Percentiles rank a stretch among this genome's conserved stretches.
Evolutionary conservation across 2,797 vertebrate genomes (phyloP).

Genomic region (Hozukius guyotensis): DNA sequence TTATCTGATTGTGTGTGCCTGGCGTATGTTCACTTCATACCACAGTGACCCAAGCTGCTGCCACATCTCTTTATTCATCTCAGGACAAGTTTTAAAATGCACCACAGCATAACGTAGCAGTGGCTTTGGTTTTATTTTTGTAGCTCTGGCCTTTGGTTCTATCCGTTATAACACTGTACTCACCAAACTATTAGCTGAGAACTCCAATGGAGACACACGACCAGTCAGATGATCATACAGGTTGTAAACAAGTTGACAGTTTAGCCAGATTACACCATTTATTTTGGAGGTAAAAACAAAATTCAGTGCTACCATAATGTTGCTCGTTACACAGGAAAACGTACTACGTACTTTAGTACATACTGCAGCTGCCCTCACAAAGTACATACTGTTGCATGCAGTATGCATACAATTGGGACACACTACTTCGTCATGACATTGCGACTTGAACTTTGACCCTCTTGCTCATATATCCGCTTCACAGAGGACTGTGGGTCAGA

Average conservation of each 20-base stretch:
- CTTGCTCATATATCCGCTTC: no score
- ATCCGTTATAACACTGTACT: neutral
- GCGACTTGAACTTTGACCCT: no score
- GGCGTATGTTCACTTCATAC: neutral
- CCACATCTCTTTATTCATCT: neutral
- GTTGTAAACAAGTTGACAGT: neutral
- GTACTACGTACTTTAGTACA: no score
- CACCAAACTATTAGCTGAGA: neutral
- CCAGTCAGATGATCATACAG: neutral
- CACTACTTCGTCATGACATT: no score
- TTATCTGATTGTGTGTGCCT: neutral
- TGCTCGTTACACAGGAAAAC: rapidly evolving
- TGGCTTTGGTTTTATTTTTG: neutral
- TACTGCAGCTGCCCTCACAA: no score
- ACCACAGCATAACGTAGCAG: neutral
- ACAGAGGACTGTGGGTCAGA: no score
- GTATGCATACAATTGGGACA: no score
- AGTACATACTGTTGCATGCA: no score
- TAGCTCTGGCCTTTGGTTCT: neutral
- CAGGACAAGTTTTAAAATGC: neutral
- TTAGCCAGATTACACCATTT: neutral
- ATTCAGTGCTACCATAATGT: no score
- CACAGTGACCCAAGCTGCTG: neutral
- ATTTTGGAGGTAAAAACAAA: neutral
- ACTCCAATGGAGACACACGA: neutral